phyloP scores from a whole-genome alignment of 2,113 vertebrate genomes.

The Clupea harengus region DNA sequence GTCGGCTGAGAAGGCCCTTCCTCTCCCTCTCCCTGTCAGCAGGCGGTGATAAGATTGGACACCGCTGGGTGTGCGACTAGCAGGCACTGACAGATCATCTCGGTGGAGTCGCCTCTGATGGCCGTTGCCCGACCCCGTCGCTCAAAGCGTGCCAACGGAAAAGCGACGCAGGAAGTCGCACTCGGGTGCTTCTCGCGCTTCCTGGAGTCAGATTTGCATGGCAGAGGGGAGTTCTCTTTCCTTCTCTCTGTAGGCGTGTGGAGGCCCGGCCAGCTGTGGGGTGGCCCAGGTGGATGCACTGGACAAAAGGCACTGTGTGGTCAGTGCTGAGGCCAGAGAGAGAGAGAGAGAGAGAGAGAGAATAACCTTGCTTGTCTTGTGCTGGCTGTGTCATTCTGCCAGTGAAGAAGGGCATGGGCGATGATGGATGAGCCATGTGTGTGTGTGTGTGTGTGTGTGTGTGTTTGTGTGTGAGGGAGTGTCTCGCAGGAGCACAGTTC shows the following conservation, averaged over 20 bases:
- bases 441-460: background rate
- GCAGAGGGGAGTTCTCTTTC: background rate
- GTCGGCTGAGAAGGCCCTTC: background rate
- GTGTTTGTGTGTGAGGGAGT: background rate
- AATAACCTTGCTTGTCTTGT: background rate
- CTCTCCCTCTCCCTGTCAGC: background rate
- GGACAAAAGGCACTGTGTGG: too few relatives aligned
- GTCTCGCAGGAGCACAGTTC: background rate
- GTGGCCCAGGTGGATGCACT: background rate
- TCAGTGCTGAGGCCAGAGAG: background rate
- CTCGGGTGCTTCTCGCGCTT: background rate
- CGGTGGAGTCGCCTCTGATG: background rate
- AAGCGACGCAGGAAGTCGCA: background rate
- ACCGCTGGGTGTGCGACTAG: background rate
- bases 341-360: background rate
- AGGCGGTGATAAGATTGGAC: background rate
- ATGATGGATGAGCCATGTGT: background rate
- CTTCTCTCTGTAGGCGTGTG: background rate
- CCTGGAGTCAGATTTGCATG: constrained; percentile 9
- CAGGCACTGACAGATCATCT: background rate
- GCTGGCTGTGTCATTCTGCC: background rate
- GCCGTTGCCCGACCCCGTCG: background rate
- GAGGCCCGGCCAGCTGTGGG: background rate
- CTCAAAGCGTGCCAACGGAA: background rate
- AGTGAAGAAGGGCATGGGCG: background rate